Percentiles rank a stretch among this genome's conserved stretches.
Evolutionary conservation across 2,113 vertebrate genomes (phyloP).

Genomic region (Onychostruthus taczanowskii): DNA sequence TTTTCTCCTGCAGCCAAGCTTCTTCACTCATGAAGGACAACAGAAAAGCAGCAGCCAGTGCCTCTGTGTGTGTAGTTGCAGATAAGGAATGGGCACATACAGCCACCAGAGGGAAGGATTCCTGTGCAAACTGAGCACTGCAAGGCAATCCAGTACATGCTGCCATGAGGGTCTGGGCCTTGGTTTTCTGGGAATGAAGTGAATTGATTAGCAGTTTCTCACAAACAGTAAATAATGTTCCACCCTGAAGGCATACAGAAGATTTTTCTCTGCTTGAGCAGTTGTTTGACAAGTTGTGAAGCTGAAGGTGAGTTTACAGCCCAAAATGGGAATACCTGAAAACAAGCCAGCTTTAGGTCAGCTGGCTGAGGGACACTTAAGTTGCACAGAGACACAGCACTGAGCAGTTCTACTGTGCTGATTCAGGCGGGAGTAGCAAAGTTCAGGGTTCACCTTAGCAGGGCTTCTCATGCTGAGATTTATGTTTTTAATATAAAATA

Average conservation of each 20-base stretch:
- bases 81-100: background rate
- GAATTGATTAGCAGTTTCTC: background rate
- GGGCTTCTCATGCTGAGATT: background rate
- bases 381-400: background rate
- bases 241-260: background rate
- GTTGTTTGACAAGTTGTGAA: background rate
- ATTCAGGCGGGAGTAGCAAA: background rate
- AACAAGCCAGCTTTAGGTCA: background rate
- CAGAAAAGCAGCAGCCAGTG: background rate
- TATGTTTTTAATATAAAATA: background rate
- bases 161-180: background rate
- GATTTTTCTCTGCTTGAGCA: background rate
- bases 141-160: rapidly evolving
- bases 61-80: background rate
- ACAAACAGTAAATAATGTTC: background rate
- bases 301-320: background rate
- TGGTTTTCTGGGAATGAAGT: background rate
- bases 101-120: background rate
- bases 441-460: background rate
- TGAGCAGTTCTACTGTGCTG: background rate
- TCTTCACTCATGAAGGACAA: background rate
- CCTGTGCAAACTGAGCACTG: background rate
- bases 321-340: background rate
- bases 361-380: background rate
- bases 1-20: background rate